Conservation (phyloP, 2,113 vertebrate species). For the Xiphophorus maculatus region DNA sequence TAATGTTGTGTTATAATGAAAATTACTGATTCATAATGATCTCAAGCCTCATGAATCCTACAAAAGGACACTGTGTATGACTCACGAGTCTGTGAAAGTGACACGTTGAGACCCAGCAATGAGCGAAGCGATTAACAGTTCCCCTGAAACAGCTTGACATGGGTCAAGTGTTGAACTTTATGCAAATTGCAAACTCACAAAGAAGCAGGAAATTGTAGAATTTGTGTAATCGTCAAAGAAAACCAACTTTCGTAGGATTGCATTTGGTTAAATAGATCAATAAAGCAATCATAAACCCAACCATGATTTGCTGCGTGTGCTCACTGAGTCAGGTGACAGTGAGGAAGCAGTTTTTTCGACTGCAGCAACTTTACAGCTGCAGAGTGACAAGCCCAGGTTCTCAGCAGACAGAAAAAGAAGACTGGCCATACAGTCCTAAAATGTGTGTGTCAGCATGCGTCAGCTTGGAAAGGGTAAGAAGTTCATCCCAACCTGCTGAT, state of each 20-base stretch:
- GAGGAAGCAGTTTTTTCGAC: conserved; percentile 44
- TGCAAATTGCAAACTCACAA: not conserved
- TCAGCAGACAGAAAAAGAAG: conserved; percentile 8
- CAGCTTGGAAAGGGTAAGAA: conserved; percentile 23
- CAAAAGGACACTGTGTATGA: conserved; percentile 29
- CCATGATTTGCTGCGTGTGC: conserved; percentile 25
- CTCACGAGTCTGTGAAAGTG: conserved; percentile 19
- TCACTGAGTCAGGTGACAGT: conserved; percentile 60
- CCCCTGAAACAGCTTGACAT: conserved; percentile 6
- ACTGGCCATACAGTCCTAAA: conserved; percentile 10
- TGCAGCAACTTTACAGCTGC: conserved; percentile 58
- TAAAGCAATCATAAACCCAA: not conserved
- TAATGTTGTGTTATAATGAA: not conserved
- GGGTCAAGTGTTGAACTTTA: conserved; percentile 1
- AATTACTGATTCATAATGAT: conserved; percentile 22
- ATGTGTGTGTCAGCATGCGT: conserved; percentile 21
- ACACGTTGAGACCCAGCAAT: conserved; percentile 7
- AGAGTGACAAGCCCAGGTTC: conserved; percentile 52
- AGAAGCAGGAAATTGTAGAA: not conserved
- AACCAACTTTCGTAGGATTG: not conserved
- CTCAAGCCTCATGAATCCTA: conserved; percentile 17
- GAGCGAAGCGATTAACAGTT: conserved; percentile 13
- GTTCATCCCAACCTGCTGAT: conserved; percentile 49
- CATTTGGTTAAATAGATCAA: not conserved
- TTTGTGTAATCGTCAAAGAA: not conserved